phyloP scores from a whole-genome alignment of 2,888 invertebrate genomes.

The Zaprionus obscuricornis region DNA sequence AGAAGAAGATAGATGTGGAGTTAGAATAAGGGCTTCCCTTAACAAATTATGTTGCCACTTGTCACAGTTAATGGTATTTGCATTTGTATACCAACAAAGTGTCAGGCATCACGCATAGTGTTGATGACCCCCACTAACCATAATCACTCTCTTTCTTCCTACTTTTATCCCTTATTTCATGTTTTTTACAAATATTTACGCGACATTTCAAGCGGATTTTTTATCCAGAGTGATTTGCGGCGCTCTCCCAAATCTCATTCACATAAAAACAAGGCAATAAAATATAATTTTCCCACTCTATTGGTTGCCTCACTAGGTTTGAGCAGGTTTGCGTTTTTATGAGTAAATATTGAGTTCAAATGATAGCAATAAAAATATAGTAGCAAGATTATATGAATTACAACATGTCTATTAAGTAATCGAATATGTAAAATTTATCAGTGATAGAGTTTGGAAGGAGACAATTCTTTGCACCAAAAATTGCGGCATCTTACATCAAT shows the following conservation, averaged over 20 bases:
- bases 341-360: no score
- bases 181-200: slow-evolving; percentile 77
- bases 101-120: slow-evolving; percentile 66
- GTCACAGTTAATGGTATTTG: slow-evolving; percentile 81
- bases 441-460: no score
- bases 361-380: no score
- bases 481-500: no score
- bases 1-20: slow-evolving; percentile 6
- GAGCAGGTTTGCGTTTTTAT: slow-evolving; percentile 19
- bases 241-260: slow-evolving; percentile 63
- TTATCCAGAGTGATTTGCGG: slow-evolving; percentile 77
- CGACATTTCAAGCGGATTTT: slow-evolving; percentile 76
- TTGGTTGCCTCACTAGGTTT: slow-evolving; percentile 2
- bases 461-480: no score
- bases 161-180: slow-evolving; percentile 43
- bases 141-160: neutral
- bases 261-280: slow-evolving; percentile 33
- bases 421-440: no score
- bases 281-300: slow-evolving; percentile 31
- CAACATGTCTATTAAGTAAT: no score
- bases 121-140: slow-evolving; percentile 15
- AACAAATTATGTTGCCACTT: slow-evolving; percentile 81
- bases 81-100: slow-evolving; percentile 74
- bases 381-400: no score
- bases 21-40: slow-evolving; percentile 36